phyloP scores from a whole-genome alignment of 2,113 vertebrate genomes.

The Pagrus major region DNA sequence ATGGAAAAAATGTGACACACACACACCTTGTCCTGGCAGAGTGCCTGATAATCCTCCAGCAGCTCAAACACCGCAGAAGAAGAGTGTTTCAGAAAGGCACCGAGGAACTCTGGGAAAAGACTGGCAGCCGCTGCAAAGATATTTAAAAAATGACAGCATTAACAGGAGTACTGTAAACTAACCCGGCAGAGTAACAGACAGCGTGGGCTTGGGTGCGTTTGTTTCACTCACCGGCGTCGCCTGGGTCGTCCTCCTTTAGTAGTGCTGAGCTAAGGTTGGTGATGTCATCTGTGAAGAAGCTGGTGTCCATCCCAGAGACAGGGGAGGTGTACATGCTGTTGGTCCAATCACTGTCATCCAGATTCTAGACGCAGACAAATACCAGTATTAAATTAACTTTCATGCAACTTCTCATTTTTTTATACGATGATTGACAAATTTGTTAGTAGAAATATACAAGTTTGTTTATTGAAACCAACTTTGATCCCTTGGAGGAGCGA shows the following conservation, averaged over 20 bases:
- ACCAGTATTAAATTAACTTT: background rate
- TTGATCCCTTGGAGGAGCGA: too few relatives aligned
- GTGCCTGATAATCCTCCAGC: slow-evolving; percentile 91
- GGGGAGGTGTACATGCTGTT: slow-evolving; percentile 83
- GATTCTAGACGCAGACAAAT: slow-evolving; percentile 69
- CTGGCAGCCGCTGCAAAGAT: slow-evolving; percentile 90
- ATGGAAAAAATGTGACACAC: too few relatives aligned
- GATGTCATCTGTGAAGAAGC: slow-evolving; percentile 87
- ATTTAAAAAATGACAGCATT: background rate
- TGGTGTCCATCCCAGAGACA: slow-evolving; percentile 81
- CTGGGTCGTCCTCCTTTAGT: slow-evolving; percentile 94
- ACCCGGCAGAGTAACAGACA: background rate
- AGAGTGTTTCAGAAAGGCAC: slow-evolving; percentile 90
- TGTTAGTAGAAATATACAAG: too few relatives aligned
- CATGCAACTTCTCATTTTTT: background rate
- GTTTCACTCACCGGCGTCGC: slow-evolving; percentile 89
- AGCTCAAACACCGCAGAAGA: slow-evolving; percentile 94
- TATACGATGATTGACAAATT: background rate
- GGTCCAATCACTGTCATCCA: slow-evolving; percentile 93
- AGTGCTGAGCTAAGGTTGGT: slow-evolving; percentile 90
- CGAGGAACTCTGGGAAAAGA: slow-evolving; percentile 93
- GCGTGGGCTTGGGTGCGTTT: background rate
- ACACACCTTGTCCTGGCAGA: slow-evolving; percentile 88
- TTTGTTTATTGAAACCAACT: too few relatives aligned
- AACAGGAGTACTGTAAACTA: background rate